Evolutionary conservation across 2,888 invertebrate species (phyloP).

Genomic region (Eilema depressum): DNA sequence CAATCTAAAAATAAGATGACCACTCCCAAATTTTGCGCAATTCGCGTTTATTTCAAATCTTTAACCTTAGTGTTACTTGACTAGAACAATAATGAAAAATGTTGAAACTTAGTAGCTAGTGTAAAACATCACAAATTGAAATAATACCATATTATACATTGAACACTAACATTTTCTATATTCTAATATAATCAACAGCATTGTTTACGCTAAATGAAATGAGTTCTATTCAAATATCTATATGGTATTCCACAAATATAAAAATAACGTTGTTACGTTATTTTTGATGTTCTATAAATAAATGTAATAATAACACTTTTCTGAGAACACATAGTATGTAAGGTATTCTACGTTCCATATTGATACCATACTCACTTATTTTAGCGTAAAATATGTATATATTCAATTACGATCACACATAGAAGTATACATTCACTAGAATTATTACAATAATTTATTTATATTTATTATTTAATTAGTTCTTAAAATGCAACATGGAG

Average conservation of each 20-base stretch:
- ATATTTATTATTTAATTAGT: slow-evolving; percentile 7
- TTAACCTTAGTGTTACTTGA: slow-evolving; percentile 32
- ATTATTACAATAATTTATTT: slow-evolving; percentile 13
- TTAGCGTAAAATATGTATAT: slow-evolving; percentile 21
- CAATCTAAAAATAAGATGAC: not conserved
- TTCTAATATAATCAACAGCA: slow-evolving; percentile 21
- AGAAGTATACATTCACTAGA: slow-evolving; percentile 36
- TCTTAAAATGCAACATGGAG: slow-evolving; percentile 42
- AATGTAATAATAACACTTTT: slow-evolving; percentile 5
- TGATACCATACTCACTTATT: not conserved
- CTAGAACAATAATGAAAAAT: slow-evolving; percentile 40
- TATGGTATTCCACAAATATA: not conserved
- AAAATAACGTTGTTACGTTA: not conserved
- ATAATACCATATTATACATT: slow-evolving; percentile 22
- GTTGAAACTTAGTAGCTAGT: slow-evolving; percentile 31
- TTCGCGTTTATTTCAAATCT: slow-evolving; percentile 34
- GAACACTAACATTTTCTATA: slow-evolving; percentile 40
- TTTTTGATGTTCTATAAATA: not conserved
- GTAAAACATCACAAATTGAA: slow-evolving; percentile 17
- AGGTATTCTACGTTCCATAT: not conserved
- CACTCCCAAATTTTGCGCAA: slow-evolving; percentile 15
- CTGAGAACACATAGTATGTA: not conserved
- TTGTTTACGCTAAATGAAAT: slow-evolving; percentile 21
- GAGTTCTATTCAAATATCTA: not conserved
- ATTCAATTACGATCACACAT: slow-evolving; percentile 33